Evolutionary conservation across 2,797 vertebrate species (phyloP).

Genomic region (Thunnus albacares): DNA sequence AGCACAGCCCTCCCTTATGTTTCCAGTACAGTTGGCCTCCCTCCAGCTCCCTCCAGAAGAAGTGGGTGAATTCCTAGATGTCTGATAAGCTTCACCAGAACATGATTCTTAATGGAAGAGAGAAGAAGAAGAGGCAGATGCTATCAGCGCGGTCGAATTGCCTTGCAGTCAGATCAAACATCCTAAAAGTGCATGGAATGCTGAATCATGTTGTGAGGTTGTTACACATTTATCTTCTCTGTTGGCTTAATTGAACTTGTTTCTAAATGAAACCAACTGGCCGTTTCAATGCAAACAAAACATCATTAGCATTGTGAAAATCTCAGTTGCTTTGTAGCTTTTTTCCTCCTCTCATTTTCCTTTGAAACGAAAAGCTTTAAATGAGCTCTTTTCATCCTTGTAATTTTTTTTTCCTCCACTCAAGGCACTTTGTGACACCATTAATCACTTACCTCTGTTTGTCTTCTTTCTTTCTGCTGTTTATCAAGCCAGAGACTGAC

Average conservation of each 20-base stretch:
- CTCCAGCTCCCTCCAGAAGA: conserved; percentile 73
- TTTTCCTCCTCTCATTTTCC: conserved; percentile 26
- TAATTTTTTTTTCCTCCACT: conserved; percentile 57
- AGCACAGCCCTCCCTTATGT: conserved; percentile 64
- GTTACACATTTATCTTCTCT: conserved; percentile 70
- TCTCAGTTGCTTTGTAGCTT: conserved; percentile 53
- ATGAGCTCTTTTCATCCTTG: conserved; percentile 69
- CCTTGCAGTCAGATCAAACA: conserved; percentile 76
- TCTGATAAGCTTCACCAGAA: conserved; percentile 83
- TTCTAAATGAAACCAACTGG: conserved; percentile 76
- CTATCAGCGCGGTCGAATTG: conserved; percentile 74
- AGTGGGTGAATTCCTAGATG: conserved; percentile 83
- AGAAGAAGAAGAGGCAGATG: conserved; percentile 82
- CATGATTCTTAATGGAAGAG: conserved; percentile 82
- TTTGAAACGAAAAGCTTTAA: conserved; percentile 66
- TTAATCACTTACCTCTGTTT: conserved; percentile 78
- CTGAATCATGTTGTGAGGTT: conserved; percentile 65
- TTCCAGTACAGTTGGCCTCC: conserved; percentile 73
- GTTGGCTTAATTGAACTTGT: conserved; percentile 75
- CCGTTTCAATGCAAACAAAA: conserved; percentile 70
- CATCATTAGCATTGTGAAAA: conserved; percentile 68
- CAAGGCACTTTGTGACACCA: conserved; percentile 70
- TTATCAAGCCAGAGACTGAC: conserved; percentile 70
- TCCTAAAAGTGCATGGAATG: conserved; percentile 67
- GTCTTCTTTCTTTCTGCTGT: conserved; percentile 65